Evolutionary conservation across 1,140 invertebrate genomes (phyloP).

Genomic region (Penaeus vannamei): DNA sequence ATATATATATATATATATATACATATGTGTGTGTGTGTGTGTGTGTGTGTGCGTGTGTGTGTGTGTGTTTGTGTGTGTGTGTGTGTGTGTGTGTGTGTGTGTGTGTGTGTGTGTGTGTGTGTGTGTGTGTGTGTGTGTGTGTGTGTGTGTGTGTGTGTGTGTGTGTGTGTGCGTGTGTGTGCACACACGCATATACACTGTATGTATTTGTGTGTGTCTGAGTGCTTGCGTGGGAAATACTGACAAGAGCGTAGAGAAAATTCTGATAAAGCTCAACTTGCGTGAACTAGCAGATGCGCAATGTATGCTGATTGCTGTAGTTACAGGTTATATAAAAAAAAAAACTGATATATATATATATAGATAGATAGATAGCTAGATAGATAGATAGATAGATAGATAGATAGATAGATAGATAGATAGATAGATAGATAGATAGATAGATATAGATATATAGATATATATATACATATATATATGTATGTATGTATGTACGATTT

Average conservation of each 20-base stretch:
- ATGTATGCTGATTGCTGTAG: no score
- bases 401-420: not conserved
- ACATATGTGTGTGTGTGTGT: not conserved
- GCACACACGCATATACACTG: conserved; percentile 4
- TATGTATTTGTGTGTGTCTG: not conserved
- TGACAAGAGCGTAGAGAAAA: no score
- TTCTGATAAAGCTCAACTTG: no score
- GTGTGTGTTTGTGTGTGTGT: not conserved
- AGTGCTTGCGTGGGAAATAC: not conserved
- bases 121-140: not conserved
- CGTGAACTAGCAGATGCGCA: no score
- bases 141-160: not conserved
- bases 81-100: not conserved
- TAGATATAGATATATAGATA: no score
- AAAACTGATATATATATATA: no score
- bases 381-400: not conserved
- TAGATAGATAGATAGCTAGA: no score
- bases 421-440: not conserved
- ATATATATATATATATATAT: conserved; percentile 12
- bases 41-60: not conserved
- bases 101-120: not conserved
- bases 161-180: not conserved
- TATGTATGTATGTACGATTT: not conserved
- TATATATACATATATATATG: not conserved
- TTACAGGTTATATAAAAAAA: not conserved